A percentile compares a stretch with the other conserved stretches of the same genome.
These are phyloP conservation scores for Dromaius novaehollandiae DNA, from an alignment of 2,113 vertebrate genomes.

Conservation along the genomic window DNA sequence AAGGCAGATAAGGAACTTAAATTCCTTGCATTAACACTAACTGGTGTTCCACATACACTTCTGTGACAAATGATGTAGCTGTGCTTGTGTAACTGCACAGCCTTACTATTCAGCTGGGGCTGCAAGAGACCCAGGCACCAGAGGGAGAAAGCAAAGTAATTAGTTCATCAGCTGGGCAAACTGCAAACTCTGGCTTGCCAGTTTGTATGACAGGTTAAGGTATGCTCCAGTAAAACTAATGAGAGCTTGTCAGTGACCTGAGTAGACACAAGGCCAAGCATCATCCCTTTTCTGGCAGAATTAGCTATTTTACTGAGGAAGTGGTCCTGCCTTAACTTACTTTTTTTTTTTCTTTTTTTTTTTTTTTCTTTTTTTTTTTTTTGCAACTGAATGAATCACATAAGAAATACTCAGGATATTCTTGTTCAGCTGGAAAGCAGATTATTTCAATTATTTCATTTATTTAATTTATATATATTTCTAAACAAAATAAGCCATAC, in stretches of 20 bases:
- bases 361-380: not conserved
- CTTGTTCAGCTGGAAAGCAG: not conserved
- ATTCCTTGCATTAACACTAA: not conserved
- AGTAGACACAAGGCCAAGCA: not conserved
- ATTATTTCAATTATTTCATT: not conserved
- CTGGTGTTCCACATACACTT: accelerated
- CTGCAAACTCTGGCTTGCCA: not conserved
- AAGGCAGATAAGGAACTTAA: slow-evolving; percentile 37
- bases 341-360: not conserved
- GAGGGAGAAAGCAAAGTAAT: not conserved
- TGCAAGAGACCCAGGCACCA: not conserved
- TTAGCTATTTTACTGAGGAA: not conserved
- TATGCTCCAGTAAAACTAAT: not conserved
- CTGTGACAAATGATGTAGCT: not conserved
- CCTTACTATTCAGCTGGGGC: not conserved
- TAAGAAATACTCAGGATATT: not conserved
- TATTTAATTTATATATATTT: not conserved
- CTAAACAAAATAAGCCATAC: not conserved
- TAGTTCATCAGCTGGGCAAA: not conserved
- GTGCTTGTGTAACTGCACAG: not conserved
- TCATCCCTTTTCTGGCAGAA: not conserved
- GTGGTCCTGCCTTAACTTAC: not conserved
- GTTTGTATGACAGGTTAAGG: not conserved
- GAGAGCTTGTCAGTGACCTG: not conserved
- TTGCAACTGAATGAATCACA: not conserved